Percentiles rank a stretch among this genome's conserved stretches.
phyloP scores from a whole-genome alignment of 2,888 invertebrate species.

The Acholoe squamosa region DNA sequence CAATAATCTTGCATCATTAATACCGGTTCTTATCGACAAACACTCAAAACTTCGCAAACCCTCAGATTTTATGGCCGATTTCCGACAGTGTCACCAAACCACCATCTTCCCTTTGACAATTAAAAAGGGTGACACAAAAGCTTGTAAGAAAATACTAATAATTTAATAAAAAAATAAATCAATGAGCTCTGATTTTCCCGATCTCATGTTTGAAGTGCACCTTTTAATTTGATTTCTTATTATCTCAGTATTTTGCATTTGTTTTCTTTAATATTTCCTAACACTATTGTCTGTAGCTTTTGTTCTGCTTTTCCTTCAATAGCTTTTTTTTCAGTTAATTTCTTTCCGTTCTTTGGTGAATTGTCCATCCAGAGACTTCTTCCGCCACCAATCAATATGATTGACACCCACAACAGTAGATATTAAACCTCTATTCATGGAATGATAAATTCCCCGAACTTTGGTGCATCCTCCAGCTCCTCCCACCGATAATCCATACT shows the following conservation, averaged over 20 bases:
- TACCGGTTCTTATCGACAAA: slow-evolving; percentile 3
- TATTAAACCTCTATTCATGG: neutral
- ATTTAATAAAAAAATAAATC: too few relatives aligned
- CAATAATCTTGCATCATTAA: neutral
- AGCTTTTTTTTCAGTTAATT: too few relatives aligned
- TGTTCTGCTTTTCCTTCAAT: neutral
- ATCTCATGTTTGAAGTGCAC: too few relatives aligned
- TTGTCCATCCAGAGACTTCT: too few relatives aligned
- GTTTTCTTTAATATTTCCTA: too few relatives aligned
- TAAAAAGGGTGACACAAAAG: too few relatives aligned
- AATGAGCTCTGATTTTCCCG: too few relatives aligned
- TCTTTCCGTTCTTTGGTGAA: too few relatives aligned
- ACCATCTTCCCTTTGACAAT: neutral
- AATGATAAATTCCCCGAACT: neutral
- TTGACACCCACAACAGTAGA: neutral
- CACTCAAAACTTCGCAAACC: neutral
- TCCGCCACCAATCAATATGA: neutral
- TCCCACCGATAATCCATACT: slow-evolving; percentile 44
- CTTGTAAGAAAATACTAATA: too few relatives aligned
- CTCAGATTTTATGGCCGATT: slow-evolving; percentile 15
- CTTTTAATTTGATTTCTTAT: too few relatives aligned
- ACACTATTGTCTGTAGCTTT: too few relatives aligned
- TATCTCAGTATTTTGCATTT: too few relatives aligned
- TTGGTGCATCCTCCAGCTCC: neutral
- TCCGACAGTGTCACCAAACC: neutral